phyloP scores from a whole-genome alignment of 2,888 invertebrate genomes.

The Trilocha varians region DNA sequence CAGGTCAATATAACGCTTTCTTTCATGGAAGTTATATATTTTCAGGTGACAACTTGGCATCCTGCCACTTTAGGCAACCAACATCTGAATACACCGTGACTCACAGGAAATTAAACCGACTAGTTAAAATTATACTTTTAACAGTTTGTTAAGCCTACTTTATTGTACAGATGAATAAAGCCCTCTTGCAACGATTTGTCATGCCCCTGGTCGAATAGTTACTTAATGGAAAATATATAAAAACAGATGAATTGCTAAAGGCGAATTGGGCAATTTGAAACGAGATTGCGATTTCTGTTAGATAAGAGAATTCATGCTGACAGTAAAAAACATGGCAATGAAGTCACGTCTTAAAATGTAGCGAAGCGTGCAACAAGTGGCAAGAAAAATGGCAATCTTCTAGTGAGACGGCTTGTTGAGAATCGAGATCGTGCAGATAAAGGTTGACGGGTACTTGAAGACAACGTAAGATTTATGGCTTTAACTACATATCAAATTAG shows the following conservation, averaged over 20 bases:
- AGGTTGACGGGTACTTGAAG: constrained; percentile 1
- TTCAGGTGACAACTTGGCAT: constrained; percentile 37
- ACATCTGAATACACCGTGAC: constrained; percentile 21
- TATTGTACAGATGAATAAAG: constrained; percentile 16
- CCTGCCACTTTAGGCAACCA: constrained; percentile 46
- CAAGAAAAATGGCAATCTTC: constrained; percentile 37
- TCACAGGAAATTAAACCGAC: constrained; percentile 31
- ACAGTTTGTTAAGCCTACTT: too few species aligned
- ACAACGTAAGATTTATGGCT: neutral
- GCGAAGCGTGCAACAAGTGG: constrained; percentile 57
- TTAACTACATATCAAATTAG: neutral
- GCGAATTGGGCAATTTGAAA: constrained; percentile 50
- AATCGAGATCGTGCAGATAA: neutral
- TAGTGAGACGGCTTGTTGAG: constrained; percentile 16
- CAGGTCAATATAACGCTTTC: constrained; percentile 22
- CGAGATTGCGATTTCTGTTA: constrained; percentile 43
- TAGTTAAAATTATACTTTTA: too few species aligned
- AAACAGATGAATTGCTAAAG: constrained; percentile 35
- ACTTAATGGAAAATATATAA: constrained; percentile 23
- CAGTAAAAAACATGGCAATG: constrained; percentile 48
- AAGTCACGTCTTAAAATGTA: constrained; percentile 54
- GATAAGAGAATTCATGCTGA: constrained; percentile 38
- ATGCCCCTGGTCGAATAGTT: neutral
- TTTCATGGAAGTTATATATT: constrained; percentile 38
- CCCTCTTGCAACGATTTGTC: neutral